Evolutionary conservation across 2,797 vertebrate species (phyloP), one percentile per base, ranked within the genome.

Genomic region (Spondyliosoma cantharus): DNA sequence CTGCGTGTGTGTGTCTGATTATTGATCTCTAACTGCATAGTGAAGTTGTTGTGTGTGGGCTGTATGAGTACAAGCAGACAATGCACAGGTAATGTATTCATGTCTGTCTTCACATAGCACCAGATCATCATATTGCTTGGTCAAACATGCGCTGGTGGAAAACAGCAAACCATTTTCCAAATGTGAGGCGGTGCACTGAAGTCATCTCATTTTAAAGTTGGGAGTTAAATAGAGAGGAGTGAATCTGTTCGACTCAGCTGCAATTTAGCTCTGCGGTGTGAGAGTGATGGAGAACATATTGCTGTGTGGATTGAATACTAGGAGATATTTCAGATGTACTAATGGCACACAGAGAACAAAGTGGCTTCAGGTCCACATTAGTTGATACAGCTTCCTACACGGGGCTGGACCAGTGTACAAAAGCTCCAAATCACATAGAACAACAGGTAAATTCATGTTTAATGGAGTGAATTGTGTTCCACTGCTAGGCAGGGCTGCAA

Each of bases 191-290:
- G 46, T 6, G 24, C 50, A 27, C 32, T 19, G 3, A 29, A 82
- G 66, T 78, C 50, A 43, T 69, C 58, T 67, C 67, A 61, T 84
- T 84, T 87, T 68, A 58, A 81, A 86, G 65, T 57, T 76, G 27
- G 32, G 60, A 68, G 73, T 72, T 72, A 83, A 82, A 82, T 73
- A n/a, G 59, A 82, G 43, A 60, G 46, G 42, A 74, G 74, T 24
- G 52, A 70, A 60, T 69, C 7, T 42, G 58, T 50, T 62, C 20
- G 11, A 58, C 74, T 78, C 25, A 17, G 58, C 71, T 70, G 71
- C 60, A 71, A 82, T 83, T 81, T 67, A 64, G 32, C 65, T 53
- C 72, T 32, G 42, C 49, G 24, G 75, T 49, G 48, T 50, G 52
- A 84, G 69, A 63, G 60, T 56, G 66, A 73, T 61, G 67, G 64